phyloP scores from a whole-genome alignment of 2,888 invertebrate genomes.

The Lysandra bellargus region DNA sequence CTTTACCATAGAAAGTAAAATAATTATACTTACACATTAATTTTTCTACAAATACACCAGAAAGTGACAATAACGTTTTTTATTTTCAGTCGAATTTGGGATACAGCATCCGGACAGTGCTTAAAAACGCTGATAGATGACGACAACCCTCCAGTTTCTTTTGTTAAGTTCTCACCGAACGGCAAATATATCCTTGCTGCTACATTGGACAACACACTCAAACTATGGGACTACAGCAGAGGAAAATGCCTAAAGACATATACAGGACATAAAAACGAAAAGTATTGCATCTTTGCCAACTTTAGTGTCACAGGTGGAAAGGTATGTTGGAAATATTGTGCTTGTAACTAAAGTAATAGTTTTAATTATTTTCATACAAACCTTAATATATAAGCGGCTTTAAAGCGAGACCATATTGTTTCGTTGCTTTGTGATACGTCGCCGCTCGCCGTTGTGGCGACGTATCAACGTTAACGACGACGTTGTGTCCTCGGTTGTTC shows the following conservation, averaged over 20 bases:
- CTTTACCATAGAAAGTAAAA: too few species aligned
- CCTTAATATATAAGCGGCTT: too few species aligned
- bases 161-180: slow-evolving; percentile 99
- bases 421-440: too few species aligned
- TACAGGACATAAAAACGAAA: slow-evolving; percentile 98
- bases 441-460: too few species aligned
- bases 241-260: slow-evolving; percentile 99
- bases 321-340: slow-evolving; percentile 70
- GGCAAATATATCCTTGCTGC: slow-evolving; percentile 99
- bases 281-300: slow-evolving; percentile 99
- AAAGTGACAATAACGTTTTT: not conserved
- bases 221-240: slow-evolving; percentile 99
- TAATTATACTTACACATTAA: too few species aligned
- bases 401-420: too few species aligned
- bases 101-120: slow-evolving; percentile 99
- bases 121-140: slow-evolving; percentile 99
- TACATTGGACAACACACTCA: slow-evolving; percentile 98
- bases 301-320: slow-evolving; percentile 99
- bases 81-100: slow-evolving; percentile 96
- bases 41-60: too few species aligned
- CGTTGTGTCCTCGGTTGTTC: too few species aligned
- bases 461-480: too few species aligned
- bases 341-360: not conserved
- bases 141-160: slow-evolving; percentile 99
- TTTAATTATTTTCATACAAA: too few species aligned